Evolutionary conservation across 2,113 vertebrate species (phyloP), one percentile per base, ranked within the genome.

Genomic region (Hassar affinis): DNA sequence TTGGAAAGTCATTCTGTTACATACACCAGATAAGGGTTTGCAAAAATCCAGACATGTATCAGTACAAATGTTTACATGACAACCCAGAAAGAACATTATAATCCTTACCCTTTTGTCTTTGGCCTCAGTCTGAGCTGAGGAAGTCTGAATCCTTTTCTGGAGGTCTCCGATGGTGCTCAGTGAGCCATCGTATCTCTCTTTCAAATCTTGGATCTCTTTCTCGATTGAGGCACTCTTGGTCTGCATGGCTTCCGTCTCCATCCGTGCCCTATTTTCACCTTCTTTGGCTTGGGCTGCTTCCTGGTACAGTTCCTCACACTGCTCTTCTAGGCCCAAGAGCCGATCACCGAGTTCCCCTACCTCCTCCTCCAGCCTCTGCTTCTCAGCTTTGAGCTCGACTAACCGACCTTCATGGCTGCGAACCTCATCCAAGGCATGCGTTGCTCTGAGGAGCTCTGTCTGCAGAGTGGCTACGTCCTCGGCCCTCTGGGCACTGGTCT

Each of bases 71-170:
- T 77, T 77, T 14, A 33, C 15, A 12, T 35, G 20, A 35, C 20
- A 6, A 52, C 35, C 33, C 9, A 20, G 10, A 78, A 79, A 20
- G 42, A 49, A 80, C 30, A 68, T 51, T 51, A 27, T 66, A 47
- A 49, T 57, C 20, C 81, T 78, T 88, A 99, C 98, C 97, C 98
- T 97, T 87, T 96, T 98, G 88, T 99, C 98, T 92, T 99, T 99
- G 18, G 95, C 94, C 87, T 98, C 96, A 2, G 97, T 96, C 88
- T 98, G 96, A 87, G 96, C 93, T 0, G 96, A 95, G 1, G 97
- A 99, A 0, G 92, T 93, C 89, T 98, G 95, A 84, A 99, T 98
- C 68, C 95, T 96, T 87, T 90, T 96, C 93, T 99, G 96, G 49
- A 99, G 90, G 17, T 97, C 96, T 0, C 93, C 87, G 30, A 98